phyloP scores from a whole-genome alignment of 2,113 vertebrate genomes.

The Acrocephalus kingi region DNA sequence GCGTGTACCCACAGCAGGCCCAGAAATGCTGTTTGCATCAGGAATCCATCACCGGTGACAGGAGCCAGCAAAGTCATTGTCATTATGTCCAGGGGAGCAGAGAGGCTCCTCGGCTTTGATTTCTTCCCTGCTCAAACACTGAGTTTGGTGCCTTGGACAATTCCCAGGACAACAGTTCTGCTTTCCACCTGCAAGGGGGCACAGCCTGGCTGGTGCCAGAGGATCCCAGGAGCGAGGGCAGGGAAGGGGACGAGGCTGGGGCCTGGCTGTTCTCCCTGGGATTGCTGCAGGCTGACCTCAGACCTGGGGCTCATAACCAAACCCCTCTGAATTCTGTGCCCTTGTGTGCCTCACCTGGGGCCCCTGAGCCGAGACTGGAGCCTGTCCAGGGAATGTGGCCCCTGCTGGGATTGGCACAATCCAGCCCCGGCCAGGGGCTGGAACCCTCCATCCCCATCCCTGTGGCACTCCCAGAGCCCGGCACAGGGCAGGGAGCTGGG shows the following conservation, averaged over 20 bases:
- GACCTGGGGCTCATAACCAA: fast-evolving
- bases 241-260: not conserved
- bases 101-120: not conserved
- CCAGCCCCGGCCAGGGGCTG: not conserved
- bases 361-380: not conserved
- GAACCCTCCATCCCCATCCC: too few relatives aligned
- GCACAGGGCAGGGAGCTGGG: too few relatives aligned
- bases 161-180: fast-evolving
- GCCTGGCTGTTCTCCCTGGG: not conserved
- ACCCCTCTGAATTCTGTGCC: not conserved
- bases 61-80: not conserved
- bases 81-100: not conserved
- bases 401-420: not conserved
- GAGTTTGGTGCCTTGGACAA: not conserved
- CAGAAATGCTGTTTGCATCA: not conserved
- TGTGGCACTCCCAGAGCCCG: too few relatives aligned
- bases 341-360: too few relatives aligned
- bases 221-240: not conserved
- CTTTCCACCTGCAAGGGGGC: not conserved
- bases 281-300: fast-evolving
- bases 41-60: not conserved
- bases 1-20: not conserved
- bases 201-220: not conserved
- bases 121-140: not conserved
- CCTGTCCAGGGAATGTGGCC: too few relatives aligned